Evolutionary conservation across 2,888 invertebrate genomes (phyloP).

Genomic region (Allygus modestus): DNA sequence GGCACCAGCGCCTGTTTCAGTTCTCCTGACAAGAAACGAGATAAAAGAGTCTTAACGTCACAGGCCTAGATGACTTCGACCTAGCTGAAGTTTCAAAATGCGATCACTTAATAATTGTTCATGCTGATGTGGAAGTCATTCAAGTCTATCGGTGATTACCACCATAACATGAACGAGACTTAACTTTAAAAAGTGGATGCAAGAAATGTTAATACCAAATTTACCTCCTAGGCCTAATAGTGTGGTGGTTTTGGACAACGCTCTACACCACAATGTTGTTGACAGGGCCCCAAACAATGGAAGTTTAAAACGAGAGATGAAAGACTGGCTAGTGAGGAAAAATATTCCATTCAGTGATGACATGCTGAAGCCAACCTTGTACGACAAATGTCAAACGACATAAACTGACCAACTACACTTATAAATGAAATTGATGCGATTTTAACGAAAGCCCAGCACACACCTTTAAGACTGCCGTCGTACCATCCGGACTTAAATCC

Average conservation of each 20-base stretch:
- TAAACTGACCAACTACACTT: neutral
- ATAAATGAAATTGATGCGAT: conserved; percentile 38
- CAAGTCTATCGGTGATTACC: conserved; percentile 60
- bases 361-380: conserved; percentile 27
- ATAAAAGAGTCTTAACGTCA: neutral
- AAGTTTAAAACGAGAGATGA: conserved; percentile 38
- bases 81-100: conserved; percentile 35
- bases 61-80: conserved; percentile 49
- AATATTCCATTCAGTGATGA: neutral
- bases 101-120: conserved; percentile 50
- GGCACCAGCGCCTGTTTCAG: neutral
- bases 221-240: conserved; percentile 33
- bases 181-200: conserved; percentile 48
- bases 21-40: conserved; percentile 1
- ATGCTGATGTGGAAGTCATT: conserved; percentile 49
- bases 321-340: conserved; percentile 34
- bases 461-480: conserved; percentile 31
- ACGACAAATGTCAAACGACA: conserved; percentile 20
- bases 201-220: conserved; percentile 49
- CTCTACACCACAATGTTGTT: conserved; percentile 42
- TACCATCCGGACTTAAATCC: conserved; percentile 55
- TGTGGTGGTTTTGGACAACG: conserved; percentile 57
- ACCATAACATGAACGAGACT: conserved; percentile 47
- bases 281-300: conserved; percentile 39
- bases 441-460: conserved; percentile 4